Base-by-base conservation (phyloP, 2,113 vertebrate genomes). In the Sardina pilchardus region DNA sequence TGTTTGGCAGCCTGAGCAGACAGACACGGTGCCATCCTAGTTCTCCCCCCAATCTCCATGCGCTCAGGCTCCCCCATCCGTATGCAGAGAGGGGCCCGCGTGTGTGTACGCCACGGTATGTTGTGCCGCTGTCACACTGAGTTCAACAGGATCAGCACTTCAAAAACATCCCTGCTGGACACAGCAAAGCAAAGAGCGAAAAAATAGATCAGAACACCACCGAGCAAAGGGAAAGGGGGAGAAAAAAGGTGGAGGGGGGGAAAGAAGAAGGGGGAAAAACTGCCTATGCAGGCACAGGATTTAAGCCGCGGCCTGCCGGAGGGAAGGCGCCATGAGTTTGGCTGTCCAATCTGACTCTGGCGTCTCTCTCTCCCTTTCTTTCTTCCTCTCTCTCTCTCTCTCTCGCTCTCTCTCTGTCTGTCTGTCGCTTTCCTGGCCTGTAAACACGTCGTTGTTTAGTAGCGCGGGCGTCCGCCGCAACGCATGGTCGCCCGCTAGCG, bases 371-470 rank as follows among this genome's bases (percentile, higher is more conserved):
- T 34, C 67, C 34, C 67, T 36, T 3, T 36, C 67, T 75, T 14
- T 30, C 67, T 75, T 12, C 36, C 3, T 75, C 26, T 16, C 0
- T 36, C 30, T 5, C 71, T 36, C 4, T 3, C 71, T 36, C 34
- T 36, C 4, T 36, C 67, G 36, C n/a, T 34, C 30, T 36, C n/a
- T 26, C 81, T 89, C 86, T 48, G 82, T 90, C 86, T 87, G 86
- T 67, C 88, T 89, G 89, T 90, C 12, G 2, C 71, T 78, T 17
- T 78, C 71, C 14, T 17, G n/a, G 67, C 14, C 87, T 84, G 89
- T 90, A 89, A 90, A 90, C 86, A 90, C 26, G 42, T 78, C 30
- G 43, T 81, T 44, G 82, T 84, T 84, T 82, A 87, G 88, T 85
- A 43, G 47, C 80, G 50, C 50, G 42, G 44, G 85, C 87, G 88